These are phyloP conservation scores for Cynoglossus semilaevis DNA, from an alignment of 2,113 vertebrate species.

Conservation along the genomic window DNA sequence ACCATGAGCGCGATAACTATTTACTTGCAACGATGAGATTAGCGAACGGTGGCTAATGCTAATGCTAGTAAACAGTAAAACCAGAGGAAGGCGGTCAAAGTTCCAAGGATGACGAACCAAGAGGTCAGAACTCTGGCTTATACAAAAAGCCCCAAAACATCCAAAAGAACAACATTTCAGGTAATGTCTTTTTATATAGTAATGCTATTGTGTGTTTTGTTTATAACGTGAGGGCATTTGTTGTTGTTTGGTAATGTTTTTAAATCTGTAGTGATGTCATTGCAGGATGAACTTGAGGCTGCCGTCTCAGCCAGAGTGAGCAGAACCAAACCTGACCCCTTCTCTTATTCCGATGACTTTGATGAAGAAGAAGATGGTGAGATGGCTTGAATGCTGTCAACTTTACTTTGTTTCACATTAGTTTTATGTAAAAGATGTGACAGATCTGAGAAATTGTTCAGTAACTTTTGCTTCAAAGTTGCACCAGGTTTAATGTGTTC, in stretches of 20 bases:
- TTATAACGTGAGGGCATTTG: too few relatives aligned
- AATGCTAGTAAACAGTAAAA: neutral
- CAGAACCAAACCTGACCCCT: conserved; percentile 57
- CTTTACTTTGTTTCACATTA: too few relatives aligned
- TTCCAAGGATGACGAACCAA: conserved; percentile 61
- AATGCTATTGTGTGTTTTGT: too few relatives aligned
- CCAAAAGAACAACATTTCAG: conserved; percentile 86
- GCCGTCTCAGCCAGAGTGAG: conserved; percentile 73
- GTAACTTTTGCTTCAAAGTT: too few relatives aligned
- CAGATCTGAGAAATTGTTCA: neutral
- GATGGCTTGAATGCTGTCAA: too few relatives aligned
- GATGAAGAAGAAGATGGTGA: conserved; percentile 78
- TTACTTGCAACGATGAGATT: neutral
- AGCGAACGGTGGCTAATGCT: conserved; percentile 39
- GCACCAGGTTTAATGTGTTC: neutral
- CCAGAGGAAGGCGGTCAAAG: neutral
- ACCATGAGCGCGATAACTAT: neutral
- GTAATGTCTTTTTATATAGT: conserved; percentile 57
- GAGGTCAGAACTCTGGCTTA: conserved; percentile 78
- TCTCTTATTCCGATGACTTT: conserved; percentile 81
- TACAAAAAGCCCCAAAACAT: conserved; percentile 79
- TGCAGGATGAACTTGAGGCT: conserved; percentile 83
- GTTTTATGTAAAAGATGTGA: too few relatives aligned
- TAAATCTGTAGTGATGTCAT: conserved; percentile 22
- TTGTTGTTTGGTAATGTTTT: too few relatives aligned